Evolutionary conservation across 2,888 invertebrate genomes (phyloP).

Genomic region (Scaptomyza polygonia): DNA sequence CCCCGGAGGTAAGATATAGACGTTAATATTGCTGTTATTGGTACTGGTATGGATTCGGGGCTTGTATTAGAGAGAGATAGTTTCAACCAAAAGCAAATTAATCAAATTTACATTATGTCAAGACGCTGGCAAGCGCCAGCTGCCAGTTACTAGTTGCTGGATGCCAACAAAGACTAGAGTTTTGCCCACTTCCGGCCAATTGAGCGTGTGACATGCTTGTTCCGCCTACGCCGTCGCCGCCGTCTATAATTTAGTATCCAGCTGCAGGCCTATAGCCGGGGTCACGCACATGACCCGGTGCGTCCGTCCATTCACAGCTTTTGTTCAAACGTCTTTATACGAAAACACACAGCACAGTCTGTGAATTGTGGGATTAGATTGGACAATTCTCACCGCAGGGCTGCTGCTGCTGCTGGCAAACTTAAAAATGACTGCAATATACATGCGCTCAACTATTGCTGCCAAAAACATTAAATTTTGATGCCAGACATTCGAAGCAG

Average conservation of each 20-base stretch:
- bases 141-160: background rate
- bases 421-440: conserved; percentile 61
- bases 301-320: conserved; percentile 19
- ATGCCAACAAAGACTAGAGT: background rate
- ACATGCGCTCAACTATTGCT: conserved; percentile 61
- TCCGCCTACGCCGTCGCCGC: conserved; percentile 14
- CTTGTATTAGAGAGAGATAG: background rate
- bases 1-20: conserved; percentile 32
- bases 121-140: conserved; percentile 38
- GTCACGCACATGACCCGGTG: conserved; percentile 21
- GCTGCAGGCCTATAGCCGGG: background rate
- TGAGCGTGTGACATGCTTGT: conserved; percentile 26
- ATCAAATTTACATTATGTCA: conserved; percentile 72
- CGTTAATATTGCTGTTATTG: conserved; percentile 27
- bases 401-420: conserved; percentile 14
- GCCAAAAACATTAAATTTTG: conserved; percentile 71
- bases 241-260: background rate
- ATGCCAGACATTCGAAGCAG: conserved; percentile 48
- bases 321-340: conserved; percentile 18
- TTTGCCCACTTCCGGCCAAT: conserved; percentile 21
- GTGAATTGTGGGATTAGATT: conserved; percentile 19
- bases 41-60: background rate
- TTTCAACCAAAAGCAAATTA: conserved; percentile 55
- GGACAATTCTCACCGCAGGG: conserved; percentile 21
- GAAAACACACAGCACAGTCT: background rate